Evolutionary conservation across 2,888 invertebrate genomes (phyloP).

Genomic region (Clostera curtula): DNA sequence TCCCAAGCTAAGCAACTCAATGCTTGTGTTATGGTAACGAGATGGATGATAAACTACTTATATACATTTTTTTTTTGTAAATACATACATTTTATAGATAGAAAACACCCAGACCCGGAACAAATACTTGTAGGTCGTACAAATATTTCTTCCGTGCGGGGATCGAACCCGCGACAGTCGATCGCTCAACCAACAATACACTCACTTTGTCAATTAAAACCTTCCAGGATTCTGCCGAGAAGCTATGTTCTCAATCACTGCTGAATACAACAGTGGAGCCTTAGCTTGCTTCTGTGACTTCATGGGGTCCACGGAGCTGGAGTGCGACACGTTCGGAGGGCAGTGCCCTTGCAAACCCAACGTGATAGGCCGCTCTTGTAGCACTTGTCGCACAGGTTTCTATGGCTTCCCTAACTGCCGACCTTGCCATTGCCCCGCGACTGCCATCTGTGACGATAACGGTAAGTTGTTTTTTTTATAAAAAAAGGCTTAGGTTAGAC

Average conservation of each 20-base stretch:
- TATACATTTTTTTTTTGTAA: too few relatives aligned
- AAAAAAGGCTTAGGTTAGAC: background rate
- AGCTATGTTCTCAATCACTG: constrained; percentile 93
- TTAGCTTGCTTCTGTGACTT: constrained; percentile 91
- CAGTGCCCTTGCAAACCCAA: constrained; percentile 95
- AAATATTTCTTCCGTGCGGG: too few relatives aligned
- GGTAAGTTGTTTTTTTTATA: constrained; percentile 30
- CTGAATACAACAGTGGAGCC: constrained; percentile 96
- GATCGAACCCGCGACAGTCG: too few relatives aligned
- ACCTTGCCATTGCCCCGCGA: constrained; percentile 89
- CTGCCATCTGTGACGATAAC: constrained; percentile 85
- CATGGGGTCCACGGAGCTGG: constrained; percentile 87
- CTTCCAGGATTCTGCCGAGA: constrained; percentile 89
- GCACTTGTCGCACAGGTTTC: constrained; percentile 90
- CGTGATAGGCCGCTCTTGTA: constrained; percentile 93
- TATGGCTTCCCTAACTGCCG: constrained; percentile 97
- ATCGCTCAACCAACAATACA: too few relatives aligned
- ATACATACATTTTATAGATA: too few relatives aligned
- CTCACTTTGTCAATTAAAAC: too few relatives aligned
- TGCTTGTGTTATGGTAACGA: too few relatives aligned
- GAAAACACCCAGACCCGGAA: too few relatives aligned
- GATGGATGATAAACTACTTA: too few relatives aligned
- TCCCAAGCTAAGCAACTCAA: too few relatives aligned
- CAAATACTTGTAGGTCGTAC: too few relatives aligned
- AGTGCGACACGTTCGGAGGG: constrained; percentile 95